Evolutionary conservation across 2,113 vertebrate genomes (phyloP).

Genomic region (Plestiodon gilberti): DNA sequence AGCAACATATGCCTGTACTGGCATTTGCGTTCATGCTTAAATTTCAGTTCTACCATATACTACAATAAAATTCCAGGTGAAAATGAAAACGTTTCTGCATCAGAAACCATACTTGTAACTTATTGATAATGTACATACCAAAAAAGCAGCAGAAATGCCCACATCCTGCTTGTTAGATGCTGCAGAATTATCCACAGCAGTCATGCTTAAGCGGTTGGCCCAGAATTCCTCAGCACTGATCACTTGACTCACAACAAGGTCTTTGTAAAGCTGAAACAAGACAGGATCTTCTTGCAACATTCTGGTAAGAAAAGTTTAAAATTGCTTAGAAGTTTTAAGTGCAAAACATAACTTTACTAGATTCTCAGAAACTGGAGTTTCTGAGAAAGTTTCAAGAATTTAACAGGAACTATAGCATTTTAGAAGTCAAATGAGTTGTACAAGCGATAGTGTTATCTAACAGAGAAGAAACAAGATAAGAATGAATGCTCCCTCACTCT

Average conservation of each 20-base stretch:
- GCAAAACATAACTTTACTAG: conserved; percentile 58
- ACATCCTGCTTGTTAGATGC: conserved; percentile 91
- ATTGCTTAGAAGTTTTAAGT: conserved; percentile 54
- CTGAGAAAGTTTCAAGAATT: background rate
- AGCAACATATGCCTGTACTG: too few species aligned
- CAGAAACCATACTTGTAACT: background rate
- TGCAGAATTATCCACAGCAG: conserved; percentile 78
- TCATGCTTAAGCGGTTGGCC: conserved; percentile 92
- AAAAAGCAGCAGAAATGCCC: conserved; percentile 97
- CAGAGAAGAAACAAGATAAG: background rate
- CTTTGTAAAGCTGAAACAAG: conserved; percentile 98
- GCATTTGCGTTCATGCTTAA: background rate
- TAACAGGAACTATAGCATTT: background rate
- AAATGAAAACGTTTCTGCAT: conserved; percentile 14
- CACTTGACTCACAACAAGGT: conserved; percentile 97
- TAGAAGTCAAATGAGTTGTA: background rate
- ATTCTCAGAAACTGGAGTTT: conserved; percentile 22
- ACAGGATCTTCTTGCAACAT: conserved; percentile 99
- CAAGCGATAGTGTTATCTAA: background rate
- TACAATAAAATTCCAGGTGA: background rate
- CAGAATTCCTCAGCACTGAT: conserved; percentile 99
- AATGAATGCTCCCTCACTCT: too few species aligned
- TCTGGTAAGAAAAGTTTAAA: conserved; percentile 79
- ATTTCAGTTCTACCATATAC: background rate
- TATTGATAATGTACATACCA: conserved; percentile 79